Evolutionary conservation across 2,888 invertebrate species (phyloP).

Genomic region (Bruchidius siliquastri): DNA sequence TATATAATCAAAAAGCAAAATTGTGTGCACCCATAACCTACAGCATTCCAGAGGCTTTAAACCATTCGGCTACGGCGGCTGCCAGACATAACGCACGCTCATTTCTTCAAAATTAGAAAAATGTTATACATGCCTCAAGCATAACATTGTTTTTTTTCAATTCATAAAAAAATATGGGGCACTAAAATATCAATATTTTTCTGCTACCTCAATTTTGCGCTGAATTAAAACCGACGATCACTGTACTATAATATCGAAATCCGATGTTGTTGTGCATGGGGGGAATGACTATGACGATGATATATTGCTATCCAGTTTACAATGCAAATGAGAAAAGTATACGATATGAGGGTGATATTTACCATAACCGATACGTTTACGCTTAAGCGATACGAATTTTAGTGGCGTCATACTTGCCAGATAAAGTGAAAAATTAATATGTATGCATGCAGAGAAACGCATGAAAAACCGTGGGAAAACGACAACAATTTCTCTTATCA

Average conservation of each 20-base stretch:
- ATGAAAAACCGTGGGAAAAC: neutral
- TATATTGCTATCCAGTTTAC: neutral
- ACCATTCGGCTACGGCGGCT: too few species aligned
- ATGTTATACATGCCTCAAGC: too few species aligned
- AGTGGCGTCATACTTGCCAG: neutral
- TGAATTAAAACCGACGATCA: neutral
- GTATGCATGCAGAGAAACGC: neutral
- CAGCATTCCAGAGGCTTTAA: too few species aligned
- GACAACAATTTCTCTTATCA: neutral
- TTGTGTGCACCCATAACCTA: too few species aligned
- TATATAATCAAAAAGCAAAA: too few species aligned
- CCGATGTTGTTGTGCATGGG: neutral
- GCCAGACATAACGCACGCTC: too few species aligned
- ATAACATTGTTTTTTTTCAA: too few species aligned
- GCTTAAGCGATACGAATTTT: neutral
- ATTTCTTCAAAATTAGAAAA: too few species aligned
- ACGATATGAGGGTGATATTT: neutral
- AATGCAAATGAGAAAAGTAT: neutral
- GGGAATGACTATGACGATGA: neutral
- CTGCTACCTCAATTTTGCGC: too few species aligned
- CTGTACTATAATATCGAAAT: neutral
- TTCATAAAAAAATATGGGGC: too few species aligned
- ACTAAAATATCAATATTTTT: too few species aligned
- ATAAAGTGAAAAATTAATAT: neutral
- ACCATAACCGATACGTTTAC: neutral